These are phyloP conservation scores for Poicephalus meyeri DNA, from an alignment of 2,113 vertebrate genomes.

Conservation along the genomic window DNA sequence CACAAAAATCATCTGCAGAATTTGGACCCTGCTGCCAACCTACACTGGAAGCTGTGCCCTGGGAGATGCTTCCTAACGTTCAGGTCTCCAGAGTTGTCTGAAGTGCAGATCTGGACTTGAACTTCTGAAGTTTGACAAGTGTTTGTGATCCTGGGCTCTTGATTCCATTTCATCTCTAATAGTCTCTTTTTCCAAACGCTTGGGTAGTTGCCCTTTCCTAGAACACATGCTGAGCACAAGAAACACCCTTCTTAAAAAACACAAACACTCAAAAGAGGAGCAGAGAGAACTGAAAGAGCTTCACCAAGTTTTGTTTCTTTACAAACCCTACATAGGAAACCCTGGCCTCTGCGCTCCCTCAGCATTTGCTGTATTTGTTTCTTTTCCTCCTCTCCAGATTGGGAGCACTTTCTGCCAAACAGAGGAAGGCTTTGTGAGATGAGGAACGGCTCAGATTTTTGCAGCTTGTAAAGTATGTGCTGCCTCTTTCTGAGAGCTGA, in stretches of 20 bases:
- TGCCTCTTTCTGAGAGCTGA: conserved; percentile 30
- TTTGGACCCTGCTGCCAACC: not conserved
- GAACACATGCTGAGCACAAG: not conserved
- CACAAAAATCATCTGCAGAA: not conserved
- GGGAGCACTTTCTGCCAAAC: conserved; percentile 24
- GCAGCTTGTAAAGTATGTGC: not conserved
- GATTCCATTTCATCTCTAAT: not conserved
- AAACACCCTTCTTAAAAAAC: conserved; percentile 43
- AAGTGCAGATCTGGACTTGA: not conserved
- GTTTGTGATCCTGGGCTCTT: conserved; percentile 2
- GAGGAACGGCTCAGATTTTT: not conserved
- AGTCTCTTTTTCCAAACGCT: not conserved
- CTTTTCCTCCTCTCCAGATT: conserved; percentile 34
- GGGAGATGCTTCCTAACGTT: not conserved
- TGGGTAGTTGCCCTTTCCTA: conserved; percentile 16
- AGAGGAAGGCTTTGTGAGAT: conserved; percentile 52
- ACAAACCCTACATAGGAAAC: not conserved
- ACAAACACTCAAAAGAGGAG: conserved; percentile 26
- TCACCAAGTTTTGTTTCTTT: conserved; percentile 51
- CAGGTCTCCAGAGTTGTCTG: not conserved
- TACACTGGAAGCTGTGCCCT: not conserved
- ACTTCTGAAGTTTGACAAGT: not conserved
- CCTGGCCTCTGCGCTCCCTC: not conserved
- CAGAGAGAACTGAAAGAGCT: conserved; percentile 26
- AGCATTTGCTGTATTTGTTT: conserved; percentile 56